These are phyloP conservation scores for Amphimallon solstitiale DNA, from an alignment of 2,888 invertebrate genomes.

Conservation along the genomic window DNA sequence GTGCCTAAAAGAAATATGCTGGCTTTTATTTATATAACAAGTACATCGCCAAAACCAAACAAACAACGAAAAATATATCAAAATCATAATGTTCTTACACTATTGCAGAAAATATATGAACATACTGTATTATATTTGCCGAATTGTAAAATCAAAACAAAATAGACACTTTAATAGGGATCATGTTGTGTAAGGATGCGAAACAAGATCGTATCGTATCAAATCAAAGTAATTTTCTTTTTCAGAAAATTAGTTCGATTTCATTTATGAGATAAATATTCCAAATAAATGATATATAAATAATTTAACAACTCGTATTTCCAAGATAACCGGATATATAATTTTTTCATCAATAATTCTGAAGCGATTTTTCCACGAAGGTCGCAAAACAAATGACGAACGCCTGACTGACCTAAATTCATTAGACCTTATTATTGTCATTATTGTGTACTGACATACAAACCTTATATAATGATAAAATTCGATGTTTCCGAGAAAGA, in stretches of 20 bases:
- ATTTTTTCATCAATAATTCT: slow-evolving; percentile 20
- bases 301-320: not conserved
- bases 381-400: slow-evolving; percentile 5
- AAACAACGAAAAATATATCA: too few relatives aligned
- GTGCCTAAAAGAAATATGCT: too few relatives aligned
- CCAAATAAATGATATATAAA: slow-evolving; percentile 1
- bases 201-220: too few relatives aligned
- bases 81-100: too few relatives aligned
- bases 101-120: too few relatives aligned
- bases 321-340: not conserved
- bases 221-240: too few relatives aligned
- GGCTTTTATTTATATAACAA: too few relatives aligned
- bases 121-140: too few relatives aligned
- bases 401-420: slow-evolving; percentile 18
- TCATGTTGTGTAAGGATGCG: too few relatives aligned
- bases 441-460: not conserved
- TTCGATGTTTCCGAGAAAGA: not conserved
- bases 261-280: not conserved
- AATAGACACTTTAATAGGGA: too few relatives aligned
- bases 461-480: not conserved
- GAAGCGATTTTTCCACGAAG: slow-evolving; percentile 9
- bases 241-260: not conserved
- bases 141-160: too few relatives aligned
- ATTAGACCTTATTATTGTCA: slow-evolving; percentile 4
- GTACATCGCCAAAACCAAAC: too few relatives aligned